Evolutionary conservation across 2,888 invertebrate genomes (phyloP).

Genomic region (Liposcelis brunnea): DNA sequence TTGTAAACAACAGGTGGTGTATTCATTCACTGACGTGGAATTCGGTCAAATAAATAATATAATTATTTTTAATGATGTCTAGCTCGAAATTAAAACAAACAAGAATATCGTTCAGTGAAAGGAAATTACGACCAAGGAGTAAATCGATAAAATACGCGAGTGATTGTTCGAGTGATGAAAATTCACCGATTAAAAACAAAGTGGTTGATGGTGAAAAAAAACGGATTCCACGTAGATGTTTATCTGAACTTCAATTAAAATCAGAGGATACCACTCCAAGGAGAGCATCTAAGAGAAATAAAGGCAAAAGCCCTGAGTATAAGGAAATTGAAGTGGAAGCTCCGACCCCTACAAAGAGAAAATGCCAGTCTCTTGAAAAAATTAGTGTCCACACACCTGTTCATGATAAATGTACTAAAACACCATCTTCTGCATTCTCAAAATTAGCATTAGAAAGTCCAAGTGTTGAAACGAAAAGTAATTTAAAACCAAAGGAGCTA

Average conservation of each 20-base stretch:
- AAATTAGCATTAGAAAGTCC: conserved; percentile 19
- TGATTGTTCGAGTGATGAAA: not conserved
- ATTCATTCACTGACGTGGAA: no score
- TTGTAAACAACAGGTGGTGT: no score
- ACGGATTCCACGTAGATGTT: not conserved
- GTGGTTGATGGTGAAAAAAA: not conserved
- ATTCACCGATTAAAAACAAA: not conserved
- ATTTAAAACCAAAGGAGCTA: conserved; percentile 20
- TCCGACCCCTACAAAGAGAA: no score
- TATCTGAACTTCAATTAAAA: not conserved
- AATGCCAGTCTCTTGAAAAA: no score
- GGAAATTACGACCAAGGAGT: not conserved
- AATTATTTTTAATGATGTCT: not conserved
- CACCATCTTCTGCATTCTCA: conserved; percentile 21
- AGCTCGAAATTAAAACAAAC: not conserved
- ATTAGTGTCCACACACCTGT: no score
- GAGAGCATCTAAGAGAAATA: not conserved
- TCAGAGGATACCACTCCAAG: not conserved
- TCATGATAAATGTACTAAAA: conserved; percentile 13
- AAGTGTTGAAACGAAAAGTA: conserved; percentile 15
- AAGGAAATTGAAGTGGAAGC: no score
- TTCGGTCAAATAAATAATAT: no score
- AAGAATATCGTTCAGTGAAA: not conserved
- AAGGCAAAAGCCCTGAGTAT: no score
- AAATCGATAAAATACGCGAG: not conserved